Evolutionary conservation across 2,797 vertebrate species (phyloP).

Genomic region (Crocodylus rhombifer): DNA sequence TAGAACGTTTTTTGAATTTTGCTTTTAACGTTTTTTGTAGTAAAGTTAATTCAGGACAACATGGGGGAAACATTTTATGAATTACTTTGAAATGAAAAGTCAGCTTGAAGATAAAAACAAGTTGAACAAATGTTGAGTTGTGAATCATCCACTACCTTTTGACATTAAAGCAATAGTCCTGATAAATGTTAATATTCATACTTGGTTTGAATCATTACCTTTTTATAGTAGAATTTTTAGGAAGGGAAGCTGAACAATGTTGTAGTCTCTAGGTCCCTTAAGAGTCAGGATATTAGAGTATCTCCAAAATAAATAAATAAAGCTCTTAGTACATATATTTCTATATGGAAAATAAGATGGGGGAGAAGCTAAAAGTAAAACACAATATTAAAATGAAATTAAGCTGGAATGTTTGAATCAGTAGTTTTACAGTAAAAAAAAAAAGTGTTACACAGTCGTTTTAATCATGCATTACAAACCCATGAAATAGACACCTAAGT

Average conservation of each 20-base stretch:
- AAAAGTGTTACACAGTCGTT: neutral
- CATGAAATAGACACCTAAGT: neutral
- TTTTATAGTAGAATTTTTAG: neutral
- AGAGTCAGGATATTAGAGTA: neutral
- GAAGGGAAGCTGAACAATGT: neutral
- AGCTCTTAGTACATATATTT: too few relatives aligned
- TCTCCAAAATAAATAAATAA: too few relatives aligned
- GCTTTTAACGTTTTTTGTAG: neutral
- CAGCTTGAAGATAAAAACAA: neutral
- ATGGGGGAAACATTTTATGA: neutral
- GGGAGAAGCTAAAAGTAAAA: neutral
- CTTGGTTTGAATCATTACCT: neutral
- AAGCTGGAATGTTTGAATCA: neutral
- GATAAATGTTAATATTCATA: neutral
- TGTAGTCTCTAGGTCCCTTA: neutral
- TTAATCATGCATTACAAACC: neutral
- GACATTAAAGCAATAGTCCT: neutral
- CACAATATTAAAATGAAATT: neutral
- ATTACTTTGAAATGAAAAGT: neutral
- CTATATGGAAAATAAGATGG: too few relatives aligned
- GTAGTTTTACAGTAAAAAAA: neutral
- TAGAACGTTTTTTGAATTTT: neutral
- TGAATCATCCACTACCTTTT: neutral
- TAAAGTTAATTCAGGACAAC: neutral
- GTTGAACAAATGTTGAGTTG: neutral